phyloP scores from a whole-genome alignment of 2,888 invertebrate genomes.

The Drosophila hamatofila region DNA sequence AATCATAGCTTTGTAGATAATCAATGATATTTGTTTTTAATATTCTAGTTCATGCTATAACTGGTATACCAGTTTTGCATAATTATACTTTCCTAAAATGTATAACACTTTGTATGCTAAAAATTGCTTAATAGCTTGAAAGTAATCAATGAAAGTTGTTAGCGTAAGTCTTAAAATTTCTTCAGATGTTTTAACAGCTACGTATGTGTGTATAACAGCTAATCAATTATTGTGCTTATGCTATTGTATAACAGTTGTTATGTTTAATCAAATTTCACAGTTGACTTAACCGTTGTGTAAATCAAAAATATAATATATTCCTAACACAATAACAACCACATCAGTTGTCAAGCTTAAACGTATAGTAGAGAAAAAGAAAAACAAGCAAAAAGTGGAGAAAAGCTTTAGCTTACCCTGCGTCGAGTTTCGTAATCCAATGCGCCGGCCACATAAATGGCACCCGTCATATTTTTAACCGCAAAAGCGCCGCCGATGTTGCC shows the following conservation, averaged over 20 bases:
- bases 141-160: neutral
- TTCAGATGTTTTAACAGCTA: neutral
- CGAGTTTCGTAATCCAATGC: conserved; percentile 98
- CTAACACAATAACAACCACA: conserved; percentile 27
- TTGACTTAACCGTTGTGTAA: conserved; percentile 55
- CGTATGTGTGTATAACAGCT: conserved; percentile 1
- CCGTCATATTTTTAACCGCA: conserved; percentile 99
- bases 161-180: neutral
- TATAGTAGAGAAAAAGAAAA: conserved; percentile 7
- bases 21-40: neutral
- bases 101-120: neutral
- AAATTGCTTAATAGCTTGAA: neutral
- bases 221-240: neutral
- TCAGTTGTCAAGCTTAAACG: conserved; percentile 32
- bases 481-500: conserved; percentile 99
- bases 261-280: conserved; percentile 61
- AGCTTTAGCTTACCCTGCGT: conserved; percentile 92
- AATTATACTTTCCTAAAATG: neutral
- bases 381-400: conserved; percentile 3
- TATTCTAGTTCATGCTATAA: neutral
- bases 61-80: neutral
- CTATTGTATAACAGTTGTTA: conserved; percentile 7
- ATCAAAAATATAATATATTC: conserved; percentile 4
- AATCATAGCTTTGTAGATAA: no score
- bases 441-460: conserved; percentile 98